Conservation (phyloP, 2,797 vertebrate genomes). For the Spondyliosoma cantharus region DNA sequence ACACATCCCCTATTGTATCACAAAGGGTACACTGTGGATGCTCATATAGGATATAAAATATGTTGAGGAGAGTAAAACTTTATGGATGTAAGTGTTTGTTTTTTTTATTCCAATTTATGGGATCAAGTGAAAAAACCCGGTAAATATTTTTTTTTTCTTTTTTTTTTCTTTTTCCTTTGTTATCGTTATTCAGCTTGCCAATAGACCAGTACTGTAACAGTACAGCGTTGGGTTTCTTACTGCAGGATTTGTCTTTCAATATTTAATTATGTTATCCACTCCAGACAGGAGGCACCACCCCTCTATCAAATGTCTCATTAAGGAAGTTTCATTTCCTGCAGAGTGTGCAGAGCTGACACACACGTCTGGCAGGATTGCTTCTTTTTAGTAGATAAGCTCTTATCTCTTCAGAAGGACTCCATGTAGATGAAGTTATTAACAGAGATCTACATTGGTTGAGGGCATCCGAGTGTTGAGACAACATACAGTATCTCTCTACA, state of each 20-base stretch:
- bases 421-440: conserved; percentile 52
- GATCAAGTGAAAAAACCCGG: not conserved
- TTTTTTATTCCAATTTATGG: not conserved
- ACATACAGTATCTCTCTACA: not conserved
- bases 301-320: conserved; percentile 58
- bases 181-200: not conserved
- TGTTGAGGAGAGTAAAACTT: not conserved
- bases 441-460: conserved; percentile 15
- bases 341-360: not conserved
- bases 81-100: not conserved
- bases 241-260: conserved; percentile 30
- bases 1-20: not conserved
- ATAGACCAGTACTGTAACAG: not conserved
- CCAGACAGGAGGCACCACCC: conserved; percentile 43
- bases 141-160: not conserved
- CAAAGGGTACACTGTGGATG: conserved; percentile 13
- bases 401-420: conserved; percentile 49
- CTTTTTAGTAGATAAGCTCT: conserved; percentile 28
- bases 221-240: not conserved
- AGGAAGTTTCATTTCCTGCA: conserved; percentile 71
- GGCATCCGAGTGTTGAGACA: not conserved
- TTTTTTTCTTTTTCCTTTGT: not conserved
- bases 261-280: conserved; percentile 63
- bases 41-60: not conserved
- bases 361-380: conserved; percentile 35